Evolutionary conservation across 2,113 vertebrate species (phyloP).

Genomic region (Calyptommatus sinebrachiatus): DNA sequence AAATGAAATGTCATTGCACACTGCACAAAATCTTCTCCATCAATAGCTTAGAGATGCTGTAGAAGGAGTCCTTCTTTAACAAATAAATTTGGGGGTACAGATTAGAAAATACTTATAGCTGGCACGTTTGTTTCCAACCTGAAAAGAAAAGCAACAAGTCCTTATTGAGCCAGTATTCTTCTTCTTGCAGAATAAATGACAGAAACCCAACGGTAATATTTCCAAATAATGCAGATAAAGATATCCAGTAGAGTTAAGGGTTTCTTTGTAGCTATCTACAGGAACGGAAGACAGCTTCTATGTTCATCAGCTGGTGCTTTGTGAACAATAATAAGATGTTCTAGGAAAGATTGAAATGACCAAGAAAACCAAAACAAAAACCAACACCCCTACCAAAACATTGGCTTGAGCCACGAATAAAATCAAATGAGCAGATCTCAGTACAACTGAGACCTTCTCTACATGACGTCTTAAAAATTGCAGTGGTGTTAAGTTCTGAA

Average conservation of each 20-base stretch:
- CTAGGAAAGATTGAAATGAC: not conserved
- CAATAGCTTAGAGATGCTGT: not conserved
- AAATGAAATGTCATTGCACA: conserved; percentile 10
- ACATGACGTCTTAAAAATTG: too few relatives aligned
- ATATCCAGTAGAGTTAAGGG: not conserved
- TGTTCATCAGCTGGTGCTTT: not conserved
- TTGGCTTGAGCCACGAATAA: not conserved
- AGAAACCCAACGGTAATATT: not conserved
- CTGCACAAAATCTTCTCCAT: conserved; percentile 4
- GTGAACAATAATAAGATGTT: not conserved
- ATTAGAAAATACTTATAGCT: not conserved
- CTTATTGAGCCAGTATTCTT: not conserved
- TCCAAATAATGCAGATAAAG: not conserved
- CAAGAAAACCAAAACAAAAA: not conserved
- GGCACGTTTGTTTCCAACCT: not conserved
- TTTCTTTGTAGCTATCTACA: not conserved
- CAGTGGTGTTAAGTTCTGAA: too few relatives aligned
- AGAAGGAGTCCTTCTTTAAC: not conserved
- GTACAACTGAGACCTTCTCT: too few relatives aligned
- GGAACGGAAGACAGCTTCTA: not conserved
- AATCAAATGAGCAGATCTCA: not conserved
- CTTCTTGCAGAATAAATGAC: not conserved
- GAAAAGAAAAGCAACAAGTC: not conserved
- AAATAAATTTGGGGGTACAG: not conserved
- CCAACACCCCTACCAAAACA: not conserved